Conservation (phyloP, 2,113 vertebrate species). For the Cryptotis parvus region DNA sequence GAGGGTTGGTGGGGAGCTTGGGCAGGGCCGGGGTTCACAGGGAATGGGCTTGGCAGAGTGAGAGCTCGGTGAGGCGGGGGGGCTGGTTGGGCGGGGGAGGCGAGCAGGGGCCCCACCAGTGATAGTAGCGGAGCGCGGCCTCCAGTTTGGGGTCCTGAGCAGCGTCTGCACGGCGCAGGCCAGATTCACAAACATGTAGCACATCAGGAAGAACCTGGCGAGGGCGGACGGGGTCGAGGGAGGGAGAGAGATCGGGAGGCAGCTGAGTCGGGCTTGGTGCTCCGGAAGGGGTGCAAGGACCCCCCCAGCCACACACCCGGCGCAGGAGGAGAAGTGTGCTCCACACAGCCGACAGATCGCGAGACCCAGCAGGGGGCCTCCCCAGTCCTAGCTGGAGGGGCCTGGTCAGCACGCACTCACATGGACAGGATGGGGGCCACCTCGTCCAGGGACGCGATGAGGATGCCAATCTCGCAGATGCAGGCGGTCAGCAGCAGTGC, state of each 20-base stretch:
- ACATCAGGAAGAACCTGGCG: slow-evolving; percentile 98
- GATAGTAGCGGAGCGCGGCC: slow-evolving; percentile 98
- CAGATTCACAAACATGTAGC: slow-evolving; percentile 99
- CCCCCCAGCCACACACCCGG: not conserved
- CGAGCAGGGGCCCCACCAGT: slow-evolving; percentile 90
- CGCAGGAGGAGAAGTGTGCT: fast-evolving
- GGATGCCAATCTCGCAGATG: slow-evolving; percentile 98
- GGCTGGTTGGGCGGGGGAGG: not conserved
- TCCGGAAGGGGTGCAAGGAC: not conserved
- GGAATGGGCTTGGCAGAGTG: no score
- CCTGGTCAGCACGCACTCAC: slow-evolving; percentile 78
- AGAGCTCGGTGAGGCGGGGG: no score
- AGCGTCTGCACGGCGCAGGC: slow-evolving; percentile 97
- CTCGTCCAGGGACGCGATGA: slow-evolving; percentile 97
- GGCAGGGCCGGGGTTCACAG: no score
- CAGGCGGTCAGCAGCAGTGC: slow-evolving; percentile 96
- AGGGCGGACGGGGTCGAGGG: not conserved
- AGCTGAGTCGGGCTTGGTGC: fast-evolving
- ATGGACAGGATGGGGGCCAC: slow-evolving; percentile 99
- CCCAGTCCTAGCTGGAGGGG: not conserved
- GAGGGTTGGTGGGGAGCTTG: not conserved
- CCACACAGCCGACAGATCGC: no score
- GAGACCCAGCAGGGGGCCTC: no score
- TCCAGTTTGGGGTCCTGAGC: slow-evolving; percentile 98
- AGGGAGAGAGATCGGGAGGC: fast-evolving